Base-by-base conservation (phyloP, 2,797 vertebrate species). In the Phalanger gymnotis region DNA sequence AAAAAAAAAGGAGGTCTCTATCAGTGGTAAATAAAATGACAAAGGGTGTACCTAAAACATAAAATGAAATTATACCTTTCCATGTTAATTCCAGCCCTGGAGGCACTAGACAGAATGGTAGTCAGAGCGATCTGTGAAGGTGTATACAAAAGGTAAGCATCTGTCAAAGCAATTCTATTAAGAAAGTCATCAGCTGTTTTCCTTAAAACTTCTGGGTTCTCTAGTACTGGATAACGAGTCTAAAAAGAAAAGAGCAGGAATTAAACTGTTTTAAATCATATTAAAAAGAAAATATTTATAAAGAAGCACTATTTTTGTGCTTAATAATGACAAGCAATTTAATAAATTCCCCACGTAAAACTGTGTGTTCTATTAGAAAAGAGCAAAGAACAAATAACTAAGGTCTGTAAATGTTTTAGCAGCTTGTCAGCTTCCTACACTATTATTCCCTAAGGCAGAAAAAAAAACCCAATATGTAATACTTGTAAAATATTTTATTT, bases 151-250 rank as follows among this genome's bases (percentile, higher is more conserved):
- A 99, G 99, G 6, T 99, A 99, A 0, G 99, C 98, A 92, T 99
- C 99, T 0, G 99, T 99, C 98, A 99, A 97, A 30, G 99, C 97
- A 81, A 99, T 99, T 96, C 99, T 99, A 54, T 98, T 99, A 91
- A 99, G 99, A 95, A 99, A 99, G 96, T 99, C 99, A 96, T 99
- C 99, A 0, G 99, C 99, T 89, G 98, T 98, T 98, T 99, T 99
- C 97, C 99, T 99, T 97, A 99, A 97, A 54, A 99, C 98, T 98
- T 99, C 99, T 11, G 99, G 99, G 98, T 99, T 99, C 97, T 99
- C 99, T 98, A 99, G 98, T 34, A 98, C 10, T 0, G 99, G 99
- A 97, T 99, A 99, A 61, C 99, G 99, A 19, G 99, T 99, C 99
- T 99, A 96, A 87, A 98, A 98, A 97, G 7, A 3, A 98, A 98